Base-by-base conservation (phyloP, 2,888 invertebrate species). In the Drosophila parthenogenetica region DNA sequence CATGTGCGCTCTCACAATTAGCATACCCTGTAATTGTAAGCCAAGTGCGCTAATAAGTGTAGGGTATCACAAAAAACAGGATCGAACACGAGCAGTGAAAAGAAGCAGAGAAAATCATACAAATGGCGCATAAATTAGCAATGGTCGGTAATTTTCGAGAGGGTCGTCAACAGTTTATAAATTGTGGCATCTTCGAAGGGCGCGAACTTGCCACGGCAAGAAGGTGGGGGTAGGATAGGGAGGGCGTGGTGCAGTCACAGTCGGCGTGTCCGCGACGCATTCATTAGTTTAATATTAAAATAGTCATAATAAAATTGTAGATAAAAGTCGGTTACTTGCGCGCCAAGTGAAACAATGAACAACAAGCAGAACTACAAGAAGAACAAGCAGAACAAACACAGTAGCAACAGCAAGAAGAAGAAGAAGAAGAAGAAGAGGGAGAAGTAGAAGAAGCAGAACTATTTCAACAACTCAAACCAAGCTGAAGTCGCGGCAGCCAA, bases 221-320 rank as follows among this genome's bases (percentile, higher is more conserved):
- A 70, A 3, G 25, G 14, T 4, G 13, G 29, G 29, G 22, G 43
- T 10, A 3, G 8, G 59, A 11, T 19, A 22, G 45, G n/a, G 32
- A 5, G 60, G 39, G 14, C 40, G 45, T 43, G 43, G 50, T 29
- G 16, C 59, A 78, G 75, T 78, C 75, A 72, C 68, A 72, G 83
- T 73, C 79, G 86, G 69, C 74, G 84, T 87, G 84, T 84, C 75
- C 65, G 87, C 70, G 75, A 88, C 84, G 83, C 87, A 83, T 83
- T 83, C 83, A 83, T 83, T 83, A 83, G 83, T 83, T 83, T 89
- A 80, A 88, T 86, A 83, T 83, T 88, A 88, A 83, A 83, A 83
- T 88, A 88, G 83, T 83, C 81, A 83, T 83, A 84, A 83, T 83
- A 87, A 89, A 84, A 80, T 84, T 80, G 89, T 83, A 83, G 87